Evolutionary conservation across 1,140 invertebrate genomes (phyloP).

Genomic region (Drosophila nikananu): DNA sequence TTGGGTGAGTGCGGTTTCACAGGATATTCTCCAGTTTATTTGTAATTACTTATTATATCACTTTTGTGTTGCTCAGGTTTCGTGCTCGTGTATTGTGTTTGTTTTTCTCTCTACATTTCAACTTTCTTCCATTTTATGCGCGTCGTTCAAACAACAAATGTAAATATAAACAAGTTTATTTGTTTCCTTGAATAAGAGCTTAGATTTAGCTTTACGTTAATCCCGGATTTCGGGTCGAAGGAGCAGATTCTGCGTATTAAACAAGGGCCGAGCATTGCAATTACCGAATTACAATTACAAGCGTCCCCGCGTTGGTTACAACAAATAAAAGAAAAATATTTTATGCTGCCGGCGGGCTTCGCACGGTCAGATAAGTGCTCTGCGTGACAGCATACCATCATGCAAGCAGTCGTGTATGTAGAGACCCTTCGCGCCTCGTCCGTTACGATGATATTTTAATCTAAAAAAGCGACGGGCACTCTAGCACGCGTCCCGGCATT

Average conservation of each 20-base stretch:
- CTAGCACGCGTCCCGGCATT: conserved; percentile 59
- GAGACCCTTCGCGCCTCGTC: background rate
- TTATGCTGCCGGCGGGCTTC: conserved; percentile 25
- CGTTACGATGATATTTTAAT: background rate
- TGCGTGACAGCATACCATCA: conserved; percentile 28
- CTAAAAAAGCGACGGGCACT: background rate
- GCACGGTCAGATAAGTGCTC: conserved; percentile 32
- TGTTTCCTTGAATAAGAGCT: conserved; percentile 27
- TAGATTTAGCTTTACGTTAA: conserved; percentile 10
- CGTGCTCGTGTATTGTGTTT: conserved; percentile 23
- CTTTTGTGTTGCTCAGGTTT: conserved; percentile 42
- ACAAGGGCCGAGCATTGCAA: conserved; percentile 19
- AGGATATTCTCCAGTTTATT: conserved; percentile 2
- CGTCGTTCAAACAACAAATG: conserved; percentile 17
- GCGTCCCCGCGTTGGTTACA: conserved; percentile 55
- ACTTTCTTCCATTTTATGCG: conserved; percentile 26
- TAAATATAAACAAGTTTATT: conserved; percentile 1
- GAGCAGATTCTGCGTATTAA: conserved; percentile 11
- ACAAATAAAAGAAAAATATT: conserved; percentile 72
- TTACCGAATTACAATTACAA: conserved; percentile 42
- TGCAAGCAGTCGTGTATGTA: background rate
- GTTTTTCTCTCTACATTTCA: conserved; percentile 13
- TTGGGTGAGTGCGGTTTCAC: conserved; percentile 22
- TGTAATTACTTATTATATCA: conserved; percentile 49
- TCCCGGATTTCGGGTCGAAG: background rate